Evolutionary conservation across 2,888 invertebrate genomes (phyloP).

Genomic region (Schizaphis graminum): DNA sequence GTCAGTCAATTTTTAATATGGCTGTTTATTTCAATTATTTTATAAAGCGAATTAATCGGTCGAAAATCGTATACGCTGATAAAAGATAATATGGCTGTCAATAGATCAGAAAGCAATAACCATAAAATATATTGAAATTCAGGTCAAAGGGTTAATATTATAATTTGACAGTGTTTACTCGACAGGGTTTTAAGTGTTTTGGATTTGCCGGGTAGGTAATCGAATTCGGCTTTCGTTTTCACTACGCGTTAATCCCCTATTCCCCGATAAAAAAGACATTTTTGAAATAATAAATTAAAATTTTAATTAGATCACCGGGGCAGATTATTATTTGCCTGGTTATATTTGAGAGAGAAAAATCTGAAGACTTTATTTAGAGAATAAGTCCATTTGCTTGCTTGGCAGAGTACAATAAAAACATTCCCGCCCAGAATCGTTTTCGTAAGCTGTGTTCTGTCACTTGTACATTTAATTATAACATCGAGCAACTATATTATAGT

Average conservation of each 20-base stretch:
- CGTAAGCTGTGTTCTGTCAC: constrained; percentile 39
- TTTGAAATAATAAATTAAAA: constrained; percentile 37
- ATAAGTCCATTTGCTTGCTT: constrained; percentile 15
- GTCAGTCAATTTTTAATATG: not conserved
- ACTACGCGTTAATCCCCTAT: not conserved
- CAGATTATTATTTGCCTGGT: not conserved
- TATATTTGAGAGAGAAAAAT: not conserved
- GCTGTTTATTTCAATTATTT: not conserved
- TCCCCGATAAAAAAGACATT: not conserved
- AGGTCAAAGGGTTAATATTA: constrained; percentile 1
- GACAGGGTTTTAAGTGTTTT: not conserved
- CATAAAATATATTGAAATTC: constrained; percentile 11
- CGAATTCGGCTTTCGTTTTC: not conserved
- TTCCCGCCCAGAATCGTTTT: constrained; percentile 15
- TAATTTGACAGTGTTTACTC: not conserved
- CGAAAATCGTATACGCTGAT: not conserved
- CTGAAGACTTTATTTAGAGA: not conserved
- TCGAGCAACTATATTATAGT: constrained; percentile 9
- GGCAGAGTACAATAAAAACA: constrained; percentile 21
- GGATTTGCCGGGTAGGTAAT: constrained; percentile 8
- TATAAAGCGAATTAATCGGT: not conserved
- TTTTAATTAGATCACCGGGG: constrained; percentile 18
- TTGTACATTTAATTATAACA: constrained; percentile 37
- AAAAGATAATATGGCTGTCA: constrained; percentile 20
- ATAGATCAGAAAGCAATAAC: constrained; percentile 12